Conservation (phyloP, 2,113 vertebrate genomes). For the Rattus norvegicus region DNA sequence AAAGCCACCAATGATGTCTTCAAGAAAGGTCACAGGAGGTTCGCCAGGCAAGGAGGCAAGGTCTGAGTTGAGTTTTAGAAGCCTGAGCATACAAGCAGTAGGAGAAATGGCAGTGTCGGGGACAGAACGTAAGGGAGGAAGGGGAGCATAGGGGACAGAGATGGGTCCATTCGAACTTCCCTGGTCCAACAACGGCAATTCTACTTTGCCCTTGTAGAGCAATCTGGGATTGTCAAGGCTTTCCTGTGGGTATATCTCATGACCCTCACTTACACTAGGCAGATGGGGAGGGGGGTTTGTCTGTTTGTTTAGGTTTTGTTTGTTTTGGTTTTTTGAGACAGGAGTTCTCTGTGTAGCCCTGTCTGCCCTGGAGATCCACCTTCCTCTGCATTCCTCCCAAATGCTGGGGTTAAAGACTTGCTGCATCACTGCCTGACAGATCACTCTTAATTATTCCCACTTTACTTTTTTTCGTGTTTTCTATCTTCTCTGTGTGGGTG, state of each 20-base stretch:
- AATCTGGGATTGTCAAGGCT: not conserved
- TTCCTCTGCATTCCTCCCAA: not conserved
- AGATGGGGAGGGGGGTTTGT: not conserved
- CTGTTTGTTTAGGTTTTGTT: not conserved
- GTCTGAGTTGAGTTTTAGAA: conserved; percentile 23
- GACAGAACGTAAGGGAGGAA: too few species aligned
- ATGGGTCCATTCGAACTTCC: not conserved
- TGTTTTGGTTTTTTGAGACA: not conserved
- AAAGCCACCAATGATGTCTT: not conserved
- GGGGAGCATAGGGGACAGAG: not conserved
- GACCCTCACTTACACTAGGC: not conserved
- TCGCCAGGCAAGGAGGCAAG: not conserved
- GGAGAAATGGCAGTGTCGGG: not conserved
- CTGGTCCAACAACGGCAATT: not conserved
- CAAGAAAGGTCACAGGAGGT: not conserved
- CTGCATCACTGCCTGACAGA: not conserved
- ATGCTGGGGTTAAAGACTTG: not conserved
- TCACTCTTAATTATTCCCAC: not conserved
- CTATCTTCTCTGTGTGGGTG: not conserved
- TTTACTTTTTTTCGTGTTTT: not conserved
- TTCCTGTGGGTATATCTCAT: not conserved
- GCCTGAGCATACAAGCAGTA: not conserved
- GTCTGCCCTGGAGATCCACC: not conserved
- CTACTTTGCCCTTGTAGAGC: not conserved
- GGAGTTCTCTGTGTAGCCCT: not conserved